Conservation (phyloP, 2,113 vertebrate species). For the Hoplias malabaricus region DNA sequence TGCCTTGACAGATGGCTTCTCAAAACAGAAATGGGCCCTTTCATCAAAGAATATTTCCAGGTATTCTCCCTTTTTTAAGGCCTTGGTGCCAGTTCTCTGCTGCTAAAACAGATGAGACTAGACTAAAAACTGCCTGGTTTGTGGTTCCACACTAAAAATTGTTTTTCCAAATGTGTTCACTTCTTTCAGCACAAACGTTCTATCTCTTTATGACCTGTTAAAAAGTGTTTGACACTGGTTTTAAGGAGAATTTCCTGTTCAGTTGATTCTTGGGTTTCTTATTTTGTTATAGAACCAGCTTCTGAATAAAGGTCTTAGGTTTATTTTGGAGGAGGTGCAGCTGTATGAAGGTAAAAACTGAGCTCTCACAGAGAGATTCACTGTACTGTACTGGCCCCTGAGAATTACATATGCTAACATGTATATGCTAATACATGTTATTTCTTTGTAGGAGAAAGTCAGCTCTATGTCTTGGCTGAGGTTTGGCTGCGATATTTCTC, state of each 20-base stretch:
- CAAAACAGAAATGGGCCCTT: conserved; percentile 83
- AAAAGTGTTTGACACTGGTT: background rate
- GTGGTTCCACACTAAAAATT: background rate
- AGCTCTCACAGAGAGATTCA: conserved; percentile 14
- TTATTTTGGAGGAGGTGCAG: conserved; percentile 82
- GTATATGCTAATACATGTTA: background rate
- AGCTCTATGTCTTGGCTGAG: conserved; percentile 75
- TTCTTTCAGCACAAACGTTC: background rate
- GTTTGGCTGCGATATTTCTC: conserved; percentile 84
- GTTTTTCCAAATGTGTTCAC: background rate
- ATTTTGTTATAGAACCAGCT: conserved; percentile 80
- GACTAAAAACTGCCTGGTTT: background rate
- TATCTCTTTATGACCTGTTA: background rate
- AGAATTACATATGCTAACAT: background rate
- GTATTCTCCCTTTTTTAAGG: conserved; percentile 55
- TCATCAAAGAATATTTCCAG: conserved; percentile 87
- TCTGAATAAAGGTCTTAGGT: conserved; percentile 78
- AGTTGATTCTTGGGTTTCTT: conserved; percentile 35
- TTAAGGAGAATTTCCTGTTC: conserved; percentile 6
- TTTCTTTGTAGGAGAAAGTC: conserved; percentile 69
- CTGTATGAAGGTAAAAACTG: conserved; percentile 76
- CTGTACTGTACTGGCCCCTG: background rate
- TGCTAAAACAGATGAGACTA: background rate
- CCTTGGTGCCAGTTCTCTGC: background rate
- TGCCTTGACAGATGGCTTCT: conserved; percentile 75